Evolutionary conservation across 1,140 invertebrate genomes (phyloP), one percentile per base, ranked within the genome.

Genomic region (Lepidurus couesii): DNA sequence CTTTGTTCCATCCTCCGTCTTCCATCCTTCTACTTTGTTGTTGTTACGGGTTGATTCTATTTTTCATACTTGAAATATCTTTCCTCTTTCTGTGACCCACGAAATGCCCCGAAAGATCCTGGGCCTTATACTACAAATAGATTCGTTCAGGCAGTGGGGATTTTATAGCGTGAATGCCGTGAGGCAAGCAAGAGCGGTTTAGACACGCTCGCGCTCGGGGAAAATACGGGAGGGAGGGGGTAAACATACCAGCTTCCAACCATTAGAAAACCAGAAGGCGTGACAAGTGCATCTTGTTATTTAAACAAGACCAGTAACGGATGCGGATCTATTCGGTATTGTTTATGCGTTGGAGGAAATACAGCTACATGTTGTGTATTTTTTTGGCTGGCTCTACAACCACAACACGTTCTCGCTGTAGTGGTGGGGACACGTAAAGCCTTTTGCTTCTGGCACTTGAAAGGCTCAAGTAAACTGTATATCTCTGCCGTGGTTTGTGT

Each of bases 391-490:
- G 53, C 21, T 65, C 53, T 65, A 21, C 53, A 21, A 47, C 53
- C 53, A 65, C 53, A 65, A 65, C 53, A 65, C 53, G 13, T 65
- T 13, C 16, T 65, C 6, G 53, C 13, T 65, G 13, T 21, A 65
- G 16, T 65, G 16, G 53, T 47, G 21, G 53, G 13, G 53, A 13
- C 9, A 13, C 16, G 16, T 65, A 65, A 65, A 4, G 9, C 53
- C 53, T 65, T 16, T 13, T n/a, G 53, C 53, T 65, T 65, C 53
- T 65, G 16, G 53, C 53, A 65, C 53, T 65, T 65, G 53, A 65
- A 65, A 65, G 53, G 6, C 21, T 65, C 53, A 21, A n/a, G 21
- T 65, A 65, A 65, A 65, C 53, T 65, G 53, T 47, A 7, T 47
- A 47, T 1, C 21, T 21, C 21, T 21, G 16, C 13, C 16, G 53